Percentiles rank a stretch among this genome's conserved stretches.
These are phyloP conservation scores for Sigmodon hispidus DNA, from an alignment of 2,113 vertebrate genomes.

Conservation along the genomic window DNA sequence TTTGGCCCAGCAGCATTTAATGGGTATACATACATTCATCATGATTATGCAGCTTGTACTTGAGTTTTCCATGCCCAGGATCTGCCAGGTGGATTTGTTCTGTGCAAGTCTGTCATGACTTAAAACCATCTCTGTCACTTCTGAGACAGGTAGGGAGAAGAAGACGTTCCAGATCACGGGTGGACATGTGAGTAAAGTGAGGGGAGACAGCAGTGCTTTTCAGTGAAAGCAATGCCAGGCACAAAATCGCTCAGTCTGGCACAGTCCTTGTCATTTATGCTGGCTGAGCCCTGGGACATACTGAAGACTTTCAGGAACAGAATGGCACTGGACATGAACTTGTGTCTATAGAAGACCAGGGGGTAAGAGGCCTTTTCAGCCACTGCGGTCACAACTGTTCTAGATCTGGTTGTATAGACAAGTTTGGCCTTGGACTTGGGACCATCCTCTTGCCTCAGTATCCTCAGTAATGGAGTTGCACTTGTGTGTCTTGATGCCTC, in stretches of 20 bases:
- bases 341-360: not conserved
- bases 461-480: not conserved
- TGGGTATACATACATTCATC: not conserved
- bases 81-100: not conserved
- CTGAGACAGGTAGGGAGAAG: not conserved
- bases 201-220: not conserved
- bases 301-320: not conserved
- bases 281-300: not conserved
- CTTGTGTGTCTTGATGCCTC: too few relatives aligned
- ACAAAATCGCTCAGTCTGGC: not conserved
- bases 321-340: not conserved
- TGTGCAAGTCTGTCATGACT: fast-evolving
- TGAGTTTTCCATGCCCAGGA: not conserved
- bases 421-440: not conserved
- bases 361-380: fast-evolving
- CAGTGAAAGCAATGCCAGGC: not conserved
- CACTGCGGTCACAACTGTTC: too few relatives aligned
- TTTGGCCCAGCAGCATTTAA: not conserved
- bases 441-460: not conserved
- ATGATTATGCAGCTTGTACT: not conserved
- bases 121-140: not conserved
- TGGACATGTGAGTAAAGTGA: not conserved
- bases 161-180: not conserved
- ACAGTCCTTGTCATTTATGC: fast-evolving
- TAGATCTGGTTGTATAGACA: not conserved